Percentiles rank a stretch among this genome's conserved stretches.
phyloP scores from a whole-genome alignment of 2,797 vertebrate genomes.

The Cyclura pinguis region DNA sequence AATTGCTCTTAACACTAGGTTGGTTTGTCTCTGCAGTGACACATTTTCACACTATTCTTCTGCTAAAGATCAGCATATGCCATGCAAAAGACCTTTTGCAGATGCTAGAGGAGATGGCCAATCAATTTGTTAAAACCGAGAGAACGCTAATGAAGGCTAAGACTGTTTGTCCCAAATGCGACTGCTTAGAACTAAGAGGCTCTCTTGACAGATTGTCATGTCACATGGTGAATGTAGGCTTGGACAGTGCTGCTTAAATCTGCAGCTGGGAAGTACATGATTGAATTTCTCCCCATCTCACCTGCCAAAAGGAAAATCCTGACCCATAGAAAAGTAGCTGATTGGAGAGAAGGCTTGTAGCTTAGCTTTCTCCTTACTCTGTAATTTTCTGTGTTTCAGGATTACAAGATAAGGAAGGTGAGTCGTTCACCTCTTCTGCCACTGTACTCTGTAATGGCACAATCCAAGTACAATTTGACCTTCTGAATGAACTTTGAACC shows the following conservation, averaged over 20 bases:
- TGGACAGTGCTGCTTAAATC: neutral
- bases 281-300: neutral
- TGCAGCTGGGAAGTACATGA: neutral
- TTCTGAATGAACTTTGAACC: neutral
- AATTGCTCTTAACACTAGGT: neutral
- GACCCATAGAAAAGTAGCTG: neutral
- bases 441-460: neutral
- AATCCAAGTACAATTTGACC: no score
- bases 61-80: accelerated
- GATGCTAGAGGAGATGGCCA: neutral
- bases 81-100: neutral
- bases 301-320: neutral
- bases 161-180: neutral
- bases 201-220: neutral
- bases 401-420: neutral
- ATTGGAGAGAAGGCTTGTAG: neutral
- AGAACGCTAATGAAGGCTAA: neutral
- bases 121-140: conserved; percentile 8
- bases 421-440: neutral
- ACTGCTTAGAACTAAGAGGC: neutral
- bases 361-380: neutral
- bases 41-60: neutral
- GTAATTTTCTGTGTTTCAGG: neutral
- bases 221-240: neutral
- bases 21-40: neutral